Conservation (phyloP, 2,113 vertebrate genomes). For the Chionis minor region DNA sequence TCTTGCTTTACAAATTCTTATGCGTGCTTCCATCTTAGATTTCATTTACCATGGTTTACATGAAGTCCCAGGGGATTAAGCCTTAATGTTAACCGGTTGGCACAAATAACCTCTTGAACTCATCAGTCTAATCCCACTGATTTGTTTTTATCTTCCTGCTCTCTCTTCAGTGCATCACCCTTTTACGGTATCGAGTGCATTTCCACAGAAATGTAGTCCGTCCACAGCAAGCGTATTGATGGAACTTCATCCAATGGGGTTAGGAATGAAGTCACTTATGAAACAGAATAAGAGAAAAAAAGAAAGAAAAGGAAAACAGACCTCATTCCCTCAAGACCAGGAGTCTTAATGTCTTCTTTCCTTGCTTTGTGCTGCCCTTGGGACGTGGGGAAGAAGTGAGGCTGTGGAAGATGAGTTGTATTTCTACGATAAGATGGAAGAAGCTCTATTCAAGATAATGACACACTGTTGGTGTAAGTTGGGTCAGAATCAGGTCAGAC, state of each 20-base stretch:
- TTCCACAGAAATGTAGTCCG: neutral
- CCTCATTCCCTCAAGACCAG: neutral
- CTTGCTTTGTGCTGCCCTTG: neutral
- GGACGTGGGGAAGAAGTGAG: neutral
- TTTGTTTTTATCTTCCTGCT: neutral
- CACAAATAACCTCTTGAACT: constrained; percentile 4
- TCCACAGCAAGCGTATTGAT: neutral
- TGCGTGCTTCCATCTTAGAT: neutral
- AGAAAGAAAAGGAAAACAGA: neutral
- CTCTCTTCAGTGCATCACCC: neutral
- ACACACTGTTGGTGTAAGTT: neutral
- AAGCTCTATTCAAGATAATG: neutral
- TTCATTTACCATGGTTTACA: neutral
- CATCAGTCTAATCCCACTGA: neutral
- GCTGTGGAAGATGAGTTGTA: neutral
- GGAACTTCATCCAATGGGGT: neutral
- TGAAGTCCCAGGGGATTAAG: neutral
- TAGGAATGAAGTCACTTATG: neutral
- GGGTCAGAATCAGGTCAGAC: neutral
- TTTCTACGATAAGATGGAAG: neutral
- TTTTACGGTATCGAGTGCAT: neutral
- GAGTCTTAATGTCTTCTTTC: neutral
- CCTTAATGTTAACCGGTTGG: neutral
- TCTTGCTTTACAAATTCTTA: neutral
- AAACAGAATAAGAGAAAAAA: neutral